Conservation (phyloP, 2,888 invertebrate species). For the Synergus itoensis region DNA sequence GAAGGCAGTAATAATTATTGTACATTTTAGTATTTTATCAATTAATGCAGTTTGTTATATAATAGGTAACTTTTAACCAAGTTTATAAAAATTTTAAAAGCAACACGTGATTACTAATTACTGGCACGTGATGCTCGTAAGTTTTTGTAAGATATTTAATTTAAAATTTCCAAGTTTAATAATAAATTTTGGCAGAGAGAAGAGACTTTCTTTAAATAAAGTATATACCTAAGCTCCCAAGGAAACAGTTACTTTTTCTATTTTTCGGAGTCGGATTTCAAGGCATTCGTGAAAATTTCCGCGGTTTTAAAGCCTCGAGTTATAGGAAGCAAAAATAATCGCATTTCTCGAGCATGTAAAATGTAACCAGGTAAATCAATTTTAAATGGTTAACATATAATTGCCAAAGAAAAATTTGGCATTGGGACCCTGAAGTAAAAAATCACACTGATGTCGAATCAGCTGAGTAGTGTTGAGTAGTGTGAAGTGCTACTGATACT, state of each 20-base stretch:
- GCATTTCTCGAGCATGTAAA: neutral
- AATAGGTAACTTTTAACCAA: neutral
- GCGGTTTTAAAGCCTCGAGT: neutral
- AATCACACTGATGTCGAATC: neutral
- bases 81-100: neutral
- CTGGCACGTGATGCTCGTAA: neutral
- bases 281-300: neutral
- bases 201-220: too few relatives aligned
- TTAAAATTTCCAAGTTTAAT: too few relatives aligned
- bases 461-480: neutral
- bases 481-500: constrained; percentile 1
- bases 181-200: too few relatives aligned
- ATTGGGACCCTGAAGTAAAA: neutral
- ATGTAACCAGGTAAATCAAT: neutral
- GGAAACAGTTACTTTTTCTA: too few relatives aligned
- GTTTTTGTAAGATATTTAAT: too few relatives aligned
- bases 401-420: neutral
- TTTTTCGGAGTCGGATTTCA: too few relatives aligned
- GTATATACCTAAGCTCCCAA: too few relatives aligned
- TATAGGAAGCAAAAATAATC: neutral
- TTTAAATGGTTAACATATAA: neutral
- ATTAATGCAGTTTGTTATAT: too few relatives aligned
- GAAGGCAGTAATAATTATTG: too few relatives aligned
- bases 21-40: too few relatives aligned
- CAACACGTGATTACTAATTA: neutral